A percentile compares a stretch with the other conserved stretches of the same genome.
phyloP scores from a whole-genome alignment of 2,113 vertebrate species.

The Phylloscopus whistleri region DNA sequence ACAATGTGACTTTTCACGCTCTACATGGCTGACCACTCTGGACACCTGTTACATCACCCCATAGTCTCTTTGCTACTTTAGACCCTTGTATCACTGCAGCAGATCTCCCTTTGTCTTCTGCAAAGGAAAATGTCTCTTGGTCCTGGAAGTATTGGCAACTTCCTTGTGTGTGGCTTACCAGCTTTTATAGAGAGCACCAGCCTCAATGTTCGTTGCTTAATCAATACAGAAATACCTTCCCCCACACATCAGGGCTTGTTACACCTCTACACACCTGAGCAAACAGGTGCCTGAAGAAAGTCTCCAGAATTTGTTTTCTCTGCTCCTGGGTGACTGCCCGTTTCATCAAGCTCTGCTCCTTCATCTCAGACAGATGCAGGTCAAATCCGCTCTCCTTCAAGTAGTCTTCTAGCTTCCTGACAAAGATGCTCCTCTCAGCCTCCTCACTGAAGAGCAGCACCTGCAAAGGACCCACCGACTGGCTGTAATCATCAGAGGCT shows the following conservation, averaged over 20 bases:
- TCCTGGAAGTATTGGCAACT: background rate
- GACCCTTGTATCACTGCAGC: background rate
- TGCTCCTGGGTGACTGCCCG: slow-evolving; percentile 86
- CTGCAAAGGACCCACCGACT: slow-evolving; percentile 48
- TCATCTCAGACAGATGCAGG: slow-evolving; percentile 72
- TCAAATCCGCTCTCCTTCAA: slow-evolving; percentile 29
- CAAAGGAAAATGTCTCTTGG: background rate
- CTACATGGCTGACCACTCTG: background rate
- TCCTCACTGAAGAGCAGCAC: slow-evolving; percentile 85
- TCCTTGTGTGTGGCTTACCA: background rate
- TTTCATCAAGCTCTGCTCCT: slow-evolving; percentile 80
- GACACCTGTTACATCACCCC: background rate
- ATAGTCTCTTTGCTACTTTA: background rate
- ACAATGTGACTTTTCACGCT: background rate
- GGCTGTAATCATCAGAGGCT: background rate
- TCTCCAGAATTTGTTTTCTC: slow-evolving; percentile 87
- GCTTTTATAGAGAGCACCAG: background rate
- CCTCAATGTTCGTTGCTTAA: background rate
- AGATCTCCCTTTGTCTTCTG: background rate
- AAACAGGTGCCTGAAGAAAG: slow-evolving; percentile 93
- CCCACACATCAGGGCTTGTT: background rate
- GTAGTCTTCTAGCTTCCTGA: slow-evolving; percentile 64
- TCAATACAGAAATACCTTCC: background rate
- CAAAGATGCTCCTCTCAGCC: slow-evolving; percentile 76
- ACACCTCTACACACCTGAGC: slow-evolving; percentile 77